Evolutionary conservation across 30 jellyfish, hydroid and myxozoan genomes (phyloP), one percentile per base, ranked within the genome.

Genomic region (Hydractinia echinata): DNA sequence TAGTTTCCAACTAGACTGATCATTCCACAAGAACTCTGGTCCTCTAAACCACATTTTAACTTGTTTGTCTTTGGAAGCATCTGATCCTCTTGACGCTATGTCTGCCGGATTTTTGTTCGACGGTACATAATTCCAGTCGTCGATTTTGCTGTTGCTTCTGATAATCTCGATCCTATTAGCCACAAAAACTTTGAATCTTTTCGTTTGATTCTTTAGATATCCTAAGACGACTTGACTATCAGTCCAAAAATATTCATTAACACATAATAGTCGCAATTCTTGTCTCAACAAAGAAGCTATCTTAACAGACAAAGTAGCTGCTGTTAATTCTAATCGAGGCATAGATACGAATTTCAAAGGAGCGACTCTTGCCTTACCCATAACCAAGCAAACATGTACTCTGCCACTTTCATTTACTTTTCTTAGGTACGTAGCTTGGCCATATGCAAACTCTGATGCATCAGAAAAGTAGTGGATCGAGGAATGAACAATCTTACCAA

Each of bases 381-480:
- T 8, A 81, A 77, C 85, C 10, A 51, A 14, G 49, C 82, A 77
- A 49, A 39, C 18, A 52, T 77, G 83, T 18, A 77, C 49, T 53
- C 13, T 53, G 14, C 82, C 85, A 53, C 55, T 55, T 53, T 55
- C 85, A 77, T 77, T 49, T 21, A 51, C 20, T 18, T 1, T 16
- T 7, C 85, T 11, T 15, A 51, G 55, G 49, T 50, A 73, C 16
- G 19, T 18, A 13, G 18, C 76, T 16, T 21, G 19, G 10, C 91
- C 89, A 74, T 83, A 73, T 15, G 88, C 87, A 54, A n/a, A 4
- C 55, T 54, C 66, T 53, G 54, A 54, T 56, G 89, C 90, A 73
- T 82, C 89, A 54, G 89, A 73, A 61, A 82, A 82, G 71, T 73
- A 80, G 73, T 82, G 90, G 39, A 82, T 15, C 21, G 79, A 68